Evolutionary conservation across 1,140 invertebrate genomes (phyloP), one percentile per base, ranked within the genome.

Genomic region (Drosophila orena): DNA sequence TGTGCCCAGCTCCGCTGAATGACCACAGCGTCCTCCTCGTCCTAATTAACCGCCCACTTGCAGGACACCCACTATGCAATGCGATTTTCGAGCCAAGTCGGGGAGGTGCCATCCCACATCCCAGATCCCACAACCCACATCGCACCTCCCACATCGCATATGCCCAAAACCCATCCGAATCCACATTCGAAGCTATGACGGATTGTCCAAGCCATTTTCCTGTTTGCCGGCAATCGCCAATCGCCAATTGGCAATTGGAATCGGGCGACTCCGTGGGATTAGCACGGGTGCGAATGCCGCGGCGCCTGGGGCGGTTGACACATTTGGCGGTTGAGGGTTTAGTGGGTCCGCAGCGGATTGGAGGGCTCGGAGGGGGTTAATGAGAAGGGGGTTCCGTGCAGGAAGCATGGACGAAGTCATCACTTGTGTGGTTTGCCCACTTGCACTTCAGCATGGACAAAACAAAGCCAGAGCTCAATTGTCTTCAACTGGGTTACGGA

Each of bases 181-280:
- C 20, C 35, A n/a, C 49, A 47, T 2, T 34, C 47, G 34, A 20
- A 27, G 35, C 56, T 24, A 17, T 40, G 68, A 73, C 38, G 59
- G 71, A 52, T 65, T 75, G 52, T 55, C 60, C 38, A 42, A 47
- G 52, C 15, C 65, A 43, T 65, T 75, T 55, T 70, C 52, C 40
- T 37, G 59, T 75, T 55, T 75, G 53, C 38, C 54, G 59, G 34
- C 59, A 38, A 74, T 64, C 55, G 70, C 8, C 54, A 72, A 61
- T 14, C 4, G 12, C 37, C 37, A 38, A 44, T 73, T 60, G 49
- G 14, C 60, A 73, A 46, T 46, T 37, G 55, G 34, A 58, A 40
- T 44, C 47, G 65, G 34, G 30, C 37, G 17, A 17, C 20, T 40
- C 43, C n/a, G 44, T 43, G 53, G 30, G 10, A 53, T 66, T 66